Percentiles rank a stretch among this genome's conserved stretches.
Evolutionary conservation across 1,140 invertebrate genomes (phyloP).

Genomic region (Tigriopus japonicus): DNA sequence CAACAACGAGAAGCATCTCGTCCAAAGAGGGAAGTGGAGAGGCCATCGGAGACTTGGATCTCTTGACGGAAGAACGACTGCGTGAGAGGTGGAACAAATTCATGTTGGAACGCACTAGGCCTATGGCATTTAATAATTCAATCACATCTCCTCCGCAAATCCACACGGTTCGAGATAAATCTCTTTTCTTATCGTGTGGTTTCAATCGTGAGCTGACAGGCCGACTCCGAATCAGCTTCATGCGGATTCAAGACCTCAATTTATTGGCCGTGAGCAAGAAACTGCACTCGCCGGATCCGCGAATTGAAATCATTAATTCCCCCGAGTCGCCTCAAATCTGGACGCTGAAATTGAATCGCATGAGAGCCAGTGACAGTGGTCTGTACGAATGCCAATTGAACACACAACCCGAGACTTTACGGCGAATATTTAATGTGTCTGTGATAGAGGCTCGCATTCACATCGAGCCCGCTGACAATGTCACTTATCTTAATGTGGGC

Average conservation of each 20-base stretch:
- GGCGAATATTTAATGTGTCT: neutral
- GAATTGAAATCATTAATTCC: neutral
- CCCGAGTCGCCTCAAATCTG: neutral
- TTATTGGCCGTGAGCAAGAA: neutral
- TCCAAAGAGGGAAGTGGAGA: no score
- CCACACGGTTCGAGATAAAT: neutral
- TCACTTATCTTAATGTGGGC: neutral
- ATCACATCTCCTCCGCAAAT: neutral
- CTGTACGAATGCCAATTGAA: neutral
- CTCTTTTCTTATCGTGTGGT: neutral
- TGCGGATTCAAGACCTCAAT: slow-evolving; percentile 3
- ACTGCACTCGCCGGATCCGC: neutral
- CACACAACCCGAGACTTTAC: neutral
- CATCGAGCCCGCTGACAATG: neutral
- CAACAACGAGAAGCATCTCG: no score
- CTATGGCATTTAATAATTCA: neutral
- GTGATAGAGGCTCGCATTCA: neutral
- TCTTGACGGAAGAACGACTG: neutral
- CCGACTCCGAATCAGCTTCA: slow-evolving; percentile 2
- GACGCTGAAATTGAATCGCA: neutral
- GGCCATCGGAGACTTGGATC: neutral
- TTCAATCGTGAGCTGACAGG: neutral
- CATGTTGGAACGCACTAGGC: neutral
- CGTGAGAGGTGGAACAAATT: neutral
- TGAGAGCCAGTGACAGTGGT: neutral